phyloP scores from a whole-genome alignment of 2,797 vertebrate species.

The Mergus octosetaceus region DNA sequence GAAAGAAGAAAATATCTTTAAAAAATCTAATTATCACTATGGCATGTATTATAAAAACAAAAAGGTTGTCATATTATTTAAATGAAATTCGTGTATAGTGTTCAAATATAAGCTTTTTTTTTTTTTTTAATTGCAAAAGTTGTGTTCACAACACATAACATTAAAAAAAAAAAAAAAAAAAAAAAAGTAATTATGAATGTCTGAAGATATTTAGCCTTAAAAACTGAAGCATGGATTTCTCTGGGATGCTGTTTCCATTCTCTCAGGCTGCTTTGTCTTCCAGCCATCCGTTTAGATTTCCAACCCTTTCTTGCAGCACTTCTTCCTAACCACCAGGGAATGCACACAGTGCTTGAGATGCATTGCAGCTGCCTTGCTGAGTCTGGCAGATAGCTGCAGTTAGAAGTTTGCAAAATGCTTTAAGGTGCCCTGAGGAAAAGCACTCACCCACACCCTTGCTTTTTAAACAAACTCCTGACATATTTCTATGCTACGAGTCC shows the following conservation, averaged over 20 bases:
- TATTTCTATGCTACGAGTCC: neutral
- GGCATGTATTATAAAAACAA: neutral
- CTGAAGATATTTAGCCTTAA: neutral
- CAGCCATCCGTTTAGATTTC: neutral
- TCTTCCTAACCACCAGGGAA: neutral
- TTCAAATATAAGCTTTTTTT: neutral
- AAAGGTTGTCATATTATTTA: neutral
- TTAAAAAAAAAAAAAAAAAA: neutral
- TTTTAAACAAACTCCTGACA: neutral
- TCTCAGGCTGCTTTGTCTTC: neutral
- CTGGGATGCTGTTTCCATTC: neutral
- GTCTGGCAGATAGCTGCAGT: neutral
- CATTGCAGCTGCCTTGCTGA: neutral
- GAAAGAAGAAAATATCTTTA: neutral
- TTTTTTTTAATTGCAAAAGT: neutral
- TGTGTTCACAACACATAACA: neutral
- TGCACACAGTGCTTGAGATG: rapidly evolving
- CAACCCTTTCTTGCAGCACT: neutral
- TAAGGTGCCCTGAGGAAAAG: neutral
- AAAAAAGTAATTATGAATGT: neutral
- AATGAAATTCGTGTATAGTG: neutral
- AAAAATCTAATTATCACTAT: neutral
- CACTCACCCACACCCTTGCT: neutral
- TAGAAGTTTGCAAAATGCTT: neutral
- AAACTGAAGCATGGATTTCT: neutral